Conservation (phyloP, 2,888 invertebrate species). For the Sclerodermus sp. region DNA sequence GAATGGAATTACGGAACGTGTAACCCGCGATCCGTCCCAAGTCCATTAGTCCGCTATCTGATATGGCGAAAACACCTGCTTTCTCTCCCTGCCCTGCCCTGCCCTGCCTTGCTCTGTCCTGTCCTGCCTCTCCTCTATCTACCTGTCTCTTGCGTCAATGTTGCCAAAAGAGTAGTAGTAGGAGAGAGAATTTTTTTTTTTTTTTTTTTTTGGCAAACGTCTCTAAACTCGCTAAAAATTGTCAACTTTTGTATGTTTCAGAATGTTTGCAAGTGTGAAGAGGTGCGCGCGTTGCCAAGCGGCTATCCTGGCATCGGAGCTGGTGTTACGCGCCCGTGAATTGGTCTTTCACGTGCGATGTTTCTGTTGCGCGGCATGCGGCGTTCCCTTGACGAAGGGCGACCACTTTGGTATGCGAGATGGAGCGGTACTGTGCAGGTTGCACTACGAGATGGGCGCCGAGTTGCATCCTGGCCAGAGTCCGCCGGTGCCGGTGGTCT, state of each 20-base stretch:
- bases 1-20: too few species aligned
- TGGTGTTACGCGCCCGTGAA: slow-evolving; percentile 93
- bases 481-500: slow-evolving; percentile 53
- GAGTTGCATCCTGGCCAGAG: slow-evolving; percentile 53
- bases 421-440: slow-evolving; percentile 84
- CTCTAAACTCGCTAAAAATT: too few species aligned
- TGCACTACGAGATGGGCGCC: slow-evolving; percentile 66
- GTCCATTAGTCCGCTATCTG: not conserved
- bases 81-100: slow-evolving; percentile 21
- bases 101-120: not conserved
- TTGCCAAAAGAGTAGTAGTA: too few species aligned
- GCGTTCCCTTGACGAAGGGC: slow-evolving; percentile 84
- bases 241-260: slow-evolving; percentile 60
- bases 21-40: slow-evolving; percentile 7
- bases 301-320: slow-evolving; percentile 84
- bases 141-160: too few species aligned
- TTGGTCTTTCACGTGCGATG: slow-evolving; percentile 93
- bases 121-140: slow-evolving; percentile 13
- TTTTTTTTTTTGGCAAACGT: too few species aligned
- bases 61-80: slow-evolving; percentile 2
- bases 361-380: slow-evolving; percentile 90
- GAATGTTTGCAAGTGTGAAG: slow-evolving; percentile 82
- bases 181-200: too few species aligned
- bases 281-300: slow-evolving; percentile 88
- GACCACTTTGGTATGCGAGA: slow-evolving; percentile 94